Base-by-base conservation (phyloP, 2,113 vertebrate species). In the Tylochromis polylepis region DNA sequence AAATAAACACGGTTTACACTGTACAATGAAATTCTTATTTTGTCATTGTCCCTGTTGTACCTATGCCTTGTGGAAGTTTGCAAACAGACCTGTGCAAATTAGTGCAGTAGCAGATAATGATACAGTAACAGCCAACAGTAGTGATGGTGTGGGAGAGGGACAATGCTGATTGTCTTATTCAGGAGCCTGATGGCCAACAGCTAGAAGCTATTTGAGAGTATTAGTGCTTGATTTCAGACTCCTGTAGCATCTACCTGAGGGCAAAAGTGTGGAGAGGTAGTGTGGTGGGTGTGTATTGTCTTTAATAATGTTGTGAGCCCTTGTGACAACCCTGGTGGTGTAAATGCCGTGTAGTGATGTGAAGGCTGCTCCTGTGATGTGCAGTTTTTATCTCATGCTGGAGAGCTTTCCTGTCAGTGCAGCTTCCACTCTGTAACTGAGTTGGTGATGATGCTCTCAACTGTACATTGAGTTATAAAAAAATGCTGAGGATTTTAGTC, bases 21-120 rank as follows among this genome's bases (percentile, higher is more conserved):
- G 27, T 77, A n/a, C 43, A 77, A 29, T 31, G 70, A 53, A 31
- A 53, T 77, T 53, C 16, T 77, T 77, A 27, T 72, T 77, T 77
- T 49, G 1, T 43, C 70, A 75, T 9, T 75, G 24, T 77, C 10
- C 43, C 10, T 60, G 20, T 65, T 22, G n/a, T 9, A 36, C 14
- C 67, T 43, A 27, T 29, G 41, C 41, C 67, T 46, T 27, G 22
- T 72, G 41, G 22, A 72, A 46, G 38, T 72, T 46, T 72, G 38
- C 38, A 72, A 46, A 72, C 38, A 72, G 65, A 43, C 22, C 14
- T 72, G 22, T 72, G 46, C 22, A 72, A 72, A 46, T 27, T 46
- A 46, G 38, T 72, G 38, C 36, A 70, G n/a, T 70, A 70, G 36
- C 65, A 70, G 65, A 41, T 70, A 70, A 9, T 70, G 4, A 2